These are phyloP conservation scores for Silurus meridionalis DNA, from an alignment of 2,113 vertebrate genomes.

Conservation along the genomic window DNA sequence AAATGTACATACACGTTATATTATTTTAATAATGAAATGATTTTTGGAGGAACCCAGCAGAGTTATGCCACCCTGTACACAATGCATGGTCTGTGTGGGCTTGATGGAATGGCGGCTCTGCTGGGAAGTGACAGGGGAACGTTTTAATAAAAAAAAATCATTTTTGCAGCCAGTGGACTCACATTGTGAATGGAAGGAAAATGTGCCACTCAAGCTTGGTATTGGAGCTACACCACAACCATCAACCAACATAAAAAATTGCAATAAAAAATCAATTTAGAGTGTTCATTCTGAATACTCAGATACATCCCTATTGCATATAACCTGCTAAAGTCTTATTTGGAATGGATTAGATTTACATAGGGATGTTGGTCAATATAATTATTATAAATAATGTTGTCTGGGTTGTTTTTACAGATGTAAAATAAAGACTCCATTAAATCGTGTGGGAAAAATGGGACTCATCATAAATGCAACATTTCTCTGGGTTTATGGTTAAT, in stretches of 20 bases:
- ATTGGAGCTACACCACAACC: not conserved
- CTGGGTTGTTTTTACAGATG: no score
- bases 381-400: not conserved
- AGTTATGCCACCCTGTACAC: not conserved
- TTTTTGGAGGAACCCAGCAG: not conserved
- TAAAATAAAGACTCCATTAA: not conserved
- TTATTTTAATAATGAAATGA: not conserved
- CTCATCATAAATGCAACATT: not conserved
- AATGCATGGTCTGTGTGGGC: not conserved
- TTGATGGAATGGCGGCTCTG: conserved; percentile 7
- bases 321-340: not conserved
- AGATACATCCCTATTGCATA: not conserved
- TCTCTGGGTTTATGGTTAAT: not conserved
- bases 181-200: not conserved
- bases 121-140: not conserved
- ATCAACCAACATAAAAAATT: not conserved
- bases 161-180: conserved; percentile 1
- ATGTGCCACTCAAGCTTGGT: not conserved
- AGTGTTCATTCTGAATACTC: not conserved
- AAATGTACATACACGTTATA: not conserved
- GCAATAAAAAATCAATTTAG: not conserved
- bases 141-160: not conserved
- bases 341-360: not conserved
- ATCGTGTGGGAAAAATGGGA: not conserved
- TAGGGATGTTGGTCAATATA: not conserved